Base-by-base conservation (phyloP, 2,888 invertebrate species). In the Arge pagana region DNA sequence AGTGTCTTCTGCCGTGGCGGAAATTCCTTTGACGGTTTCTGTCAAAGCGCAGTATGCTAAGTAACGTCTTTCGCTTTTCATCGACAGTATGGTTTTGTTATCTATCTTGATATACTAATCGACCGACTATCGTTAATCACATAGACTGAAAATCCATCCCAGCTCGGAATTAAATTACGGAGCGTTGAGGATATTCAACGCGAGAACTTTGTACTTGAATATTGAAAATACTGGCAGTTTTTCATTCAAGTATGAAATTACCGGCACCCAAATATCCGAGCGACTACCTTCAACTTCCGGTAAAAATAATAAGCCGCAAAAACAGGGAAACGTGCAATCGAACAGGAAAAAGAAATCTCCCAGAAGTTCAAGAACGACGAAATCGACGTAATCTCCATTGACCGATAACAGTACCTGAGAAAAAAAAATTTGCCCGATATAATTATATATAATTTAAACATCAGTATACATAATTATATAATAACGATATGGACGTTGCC, bases 161-260 rank as follows among this genome's bases (percentile, higher is more conserved):
- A 67, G 79, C 54, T 80, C 80, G 0, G 81, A 82, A 60, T 65
- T 86, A 24, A 80, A 83, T 67, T 85, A 86, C 63, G 82, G 85
- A 37, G 77, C 83, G 6, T 78, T 84, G 61, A 70, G 81, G 10
- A 76, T 85, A 4, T 81, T 79, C 6, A 79, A 78, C 5, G 76
- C 77, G 18, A 81, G 82, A 51, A 72, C 69, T n/a, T 78, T 81
- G 65, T 80, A 80, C 16, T 78, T 86, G 0, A 79, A 80, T 49
- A 67, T 86, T 18, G 82, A 80, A 58, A 86, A 86, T 64, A 81
- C 74, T 1, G 86, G 86, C 55, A 80, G 80, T 67, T 85, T 84
- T 64, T 79, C 82, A 1, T 80, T 83, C 8, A 77, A 78, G 0
- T 83, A 80, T 54, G 77, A 77, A 58, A 79, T 81, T 37, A 41